Evolutionary conservation across 2,888 invertebrate genomes (phyloP), one percentile per base, ranked within the genome.

Genomic region (Loripinus fragilis): DNA sequence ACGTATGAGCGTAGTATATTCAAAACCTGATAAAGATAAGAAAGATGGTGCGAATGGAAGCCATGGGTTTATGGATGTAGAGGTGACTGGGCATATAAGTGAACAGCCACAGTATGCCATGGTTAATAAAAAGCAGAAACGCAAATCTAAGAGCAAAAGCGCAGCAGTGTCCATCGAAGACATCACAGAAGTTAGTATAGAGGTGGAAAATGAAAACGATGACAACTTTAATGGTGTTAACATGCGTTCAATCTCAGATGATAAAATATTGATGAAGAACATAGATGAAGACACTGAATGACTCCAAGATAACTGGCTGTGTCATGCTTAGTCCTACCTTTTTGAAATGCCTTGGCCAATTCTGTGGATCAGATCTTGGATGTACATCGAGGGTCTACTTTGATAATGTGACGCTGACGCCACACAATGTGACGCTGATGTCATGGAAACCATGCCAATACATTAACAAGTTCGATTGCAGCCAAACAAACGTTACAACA

Each of bases 21-120:
- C 60, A 1, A 60, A 60, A 60, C 60, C 60, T 8, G 60, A 60
- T 60, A 60, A 60, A 60, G 33, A 20, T 12, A 60, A 23, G 60
- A 60, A 33, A 33, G 33, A 12, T 20, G n/a, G 10, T 33, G 17
- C 60, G 7, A 28, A 33, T 5, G 60, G 33, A 1, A 60, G 20
- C 30, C 7, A 10, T 17, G 60, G 23, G 1, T 17, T 60, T 12
- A 33, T 60, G 30, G 20, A 33, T 33, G 60, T 12, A 5, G 33
- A 60, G 20, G 60, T 17, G 60, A 33, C 30, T 12, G 28, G 60
- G 30, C 33, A 28, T 10, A 60, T 25, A 8, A 17, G 55, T 17
- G 55, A 17, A 28, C 55, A 55, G 20, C 23, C 60, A 17, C 2
- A 33, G 12, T 60, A 60, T 60, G 8, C 60, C 5, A 20, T 33